These are phyloP conservation scores for Kobus ellipsiprymnus DNA, from an alignment of 2,113 vertebrate species.

Conservation along the genomic window DNA sequence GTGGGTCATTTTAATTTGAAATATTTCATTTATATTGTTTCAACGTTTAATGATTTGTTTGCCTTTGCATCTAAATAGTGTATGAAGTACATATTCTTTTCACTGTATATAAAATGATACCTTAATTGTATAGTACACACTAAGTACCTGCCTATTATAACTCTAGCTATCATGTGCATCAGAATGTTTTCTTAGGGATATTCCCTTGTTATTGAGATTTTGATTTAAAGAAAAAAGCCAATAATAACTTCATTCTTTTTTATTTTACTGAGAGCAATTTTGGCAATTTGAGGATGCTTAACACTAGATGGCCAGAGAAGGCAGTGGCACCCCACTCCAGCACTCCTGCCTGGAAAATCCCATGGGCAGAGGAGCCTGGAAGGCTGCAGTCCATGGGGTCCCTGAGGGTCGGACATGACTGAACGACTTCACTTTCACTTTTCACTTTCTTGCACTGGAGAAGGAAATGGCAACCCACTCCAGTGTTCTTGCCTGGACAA, in stretches of 20 bases:
- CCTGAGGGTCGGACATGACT: too few species aligned
- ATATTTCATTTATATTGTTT: neutral
- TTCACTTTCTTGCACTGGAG: too few species aligned
- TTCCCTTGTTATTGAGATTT: neutral
- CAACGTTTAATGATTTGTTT: neutral
- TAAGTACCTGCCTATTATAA: neutral
- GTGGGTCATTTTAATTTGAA: neutral
- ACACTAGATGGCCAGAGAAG: constrained; percentile 62
- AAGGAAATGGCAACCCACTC: too few species aligned
- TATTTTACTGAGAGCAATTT: neutral
- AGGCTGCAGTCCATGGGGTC: too few species aligned
- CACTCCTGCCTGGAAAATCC: too few species aligned
- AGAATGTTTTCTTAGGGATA: neutral
- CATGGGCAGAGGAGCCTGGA: too few species aligned
- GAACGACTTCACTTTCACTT: too few species aligned
- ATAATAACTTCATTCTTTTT: neutral
- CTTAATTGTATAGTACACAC: neutral
- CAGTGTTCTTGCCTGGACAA: too few species aligned
- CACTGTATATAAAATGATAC: neutral
- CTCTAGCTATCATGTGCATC: neutral
- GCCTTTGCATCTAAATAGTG: neutral
- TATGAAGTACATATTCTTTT: neutral
- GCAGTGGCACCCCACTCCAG: too few species aligned
- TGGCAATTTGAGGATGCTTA: neutral
- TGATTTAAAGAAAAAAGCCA: neutral